Evolutionary conservation across 2,113 vertebrate species (phyloP).

Genomic region (Stigmatopora argus): DNA sequence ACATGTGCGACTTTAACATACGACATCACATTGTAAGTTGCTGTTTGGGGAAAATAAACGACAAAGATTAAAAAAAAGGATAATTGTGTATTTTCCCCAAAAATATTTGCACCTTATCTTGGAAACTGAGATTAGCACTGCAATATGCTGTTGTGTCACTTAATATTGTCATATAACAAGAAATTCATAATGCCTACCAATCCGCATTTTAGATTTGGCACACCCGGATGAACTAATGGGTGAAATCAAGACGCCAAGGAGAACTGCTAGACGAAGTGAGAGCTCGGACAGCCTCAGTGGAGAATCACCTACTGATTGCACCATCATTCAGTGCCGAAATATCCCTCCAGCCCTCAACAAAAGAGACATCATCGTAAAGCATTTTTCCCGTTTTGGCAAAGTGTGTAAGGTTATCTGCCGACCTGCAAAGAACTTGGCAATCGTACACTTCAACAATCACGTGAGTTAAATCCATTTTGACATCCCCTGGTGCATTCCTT

Average conservation of each 20-base stretch:
- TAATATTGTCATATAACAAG: too few species aligned
- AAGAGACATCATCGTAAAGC: conserved; percentile 71
- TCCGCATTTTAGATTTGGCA: conserved; percentile 14
- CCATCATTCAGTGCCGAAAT: conserved; percentile 76
- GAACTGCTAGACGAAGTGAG: conserved; percentile 57
- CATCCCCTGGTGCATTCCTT: background rate
- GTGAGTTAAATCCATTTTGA: conserved; percentile 67
- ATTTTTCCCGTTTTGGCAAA: conserved; percentile 79
- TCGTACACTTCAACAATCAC: conserved; percentile 82
- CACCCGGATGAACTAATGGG: conserved; percentile 20
- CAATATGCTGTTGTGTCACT: too few species aligned
- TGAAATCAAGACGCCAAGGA: conserved; percentile 15
- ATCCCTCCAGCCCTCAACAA: conserved; percentile 75
- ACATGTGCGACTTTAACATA: too few species aligned
- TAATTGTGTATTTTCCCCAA: too few species aligned
- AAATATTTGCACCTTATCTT: too few species aligned
- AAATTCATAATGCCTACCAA: background rate
- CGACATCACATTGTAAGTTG: too few species aligned
- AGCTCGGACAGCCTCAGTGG: conserved; percentile 69
- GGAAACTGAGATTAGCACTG: too few species aligned
- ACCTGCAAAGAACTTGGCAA: conserved; percentile 72
- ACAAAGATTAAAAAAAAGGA: too few species aligned
- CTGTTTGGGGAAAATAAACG: too few species aligned
- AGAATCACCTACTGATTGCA: conserved; percentile 65
- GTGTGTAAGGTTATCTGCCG: conserved; percentile 74